Evolutionary conservation across 2,888 invertebrate genomes (phyloP).

Genomic region (Anorthoa munda): DNA sequence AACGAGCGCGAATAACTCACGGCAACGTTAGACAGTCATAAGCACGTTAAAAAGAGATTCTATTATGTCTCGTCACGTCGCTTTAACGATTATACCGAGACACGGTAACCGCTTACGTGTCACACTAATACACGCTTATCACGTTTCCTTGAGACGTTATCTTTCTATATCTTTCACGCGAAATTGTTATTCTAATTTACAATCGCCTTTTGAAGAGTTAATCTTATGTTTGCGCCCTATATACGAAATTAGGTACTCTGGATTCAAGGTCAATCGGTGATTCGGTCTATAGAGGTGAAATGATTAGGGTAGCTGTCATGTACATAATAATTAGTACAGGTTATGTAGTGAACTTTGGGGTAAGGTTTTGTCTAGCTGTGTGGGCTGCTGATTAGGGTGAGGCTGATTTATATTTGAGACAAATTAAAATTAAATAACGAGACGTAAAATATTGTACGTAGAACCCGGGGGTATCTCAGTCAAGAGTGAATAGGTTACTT

Average conservation of each 20-base stretch:
- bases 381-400: neutral
- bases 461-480: no score
- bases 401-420: neutral
- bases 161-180: conserved; percentile 39
- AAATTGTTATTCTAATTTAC: conserved; percentile 48
- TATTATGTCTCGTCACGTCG: conserved; percentile 54
- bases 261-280: conserved; percentile 16
- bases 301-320: neutral
- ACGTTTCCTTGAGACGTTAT: conserved; percentile 50
- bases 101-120: conserved; percentile 50
- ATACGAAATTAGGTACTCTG: conserved; percentile 18
- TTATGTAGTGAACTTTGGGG: neutral
- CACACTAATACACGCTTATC: conserved; percentile 53
- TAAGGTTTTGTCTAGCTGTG: neutral
- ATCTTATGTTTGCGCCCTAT: conserved; percentile 41
- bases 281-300: conserved; percentile 3
- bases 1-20: conserved; percentile 29
- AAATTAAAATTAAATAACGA: neutral
- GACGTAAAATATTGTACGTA: neutral
- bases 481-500: no score
- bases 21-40: conserved; percentile 19
- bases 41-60: conserved; percentile 54
- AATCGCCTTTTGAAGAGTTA: conserved; percentile 37
- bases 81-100: conserved; percentile 53
- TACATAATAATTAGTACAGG: neutral